Conservation (phyloP, 2,797 vertebrate genomes). For the Oophaga sylvatica region DNA sequence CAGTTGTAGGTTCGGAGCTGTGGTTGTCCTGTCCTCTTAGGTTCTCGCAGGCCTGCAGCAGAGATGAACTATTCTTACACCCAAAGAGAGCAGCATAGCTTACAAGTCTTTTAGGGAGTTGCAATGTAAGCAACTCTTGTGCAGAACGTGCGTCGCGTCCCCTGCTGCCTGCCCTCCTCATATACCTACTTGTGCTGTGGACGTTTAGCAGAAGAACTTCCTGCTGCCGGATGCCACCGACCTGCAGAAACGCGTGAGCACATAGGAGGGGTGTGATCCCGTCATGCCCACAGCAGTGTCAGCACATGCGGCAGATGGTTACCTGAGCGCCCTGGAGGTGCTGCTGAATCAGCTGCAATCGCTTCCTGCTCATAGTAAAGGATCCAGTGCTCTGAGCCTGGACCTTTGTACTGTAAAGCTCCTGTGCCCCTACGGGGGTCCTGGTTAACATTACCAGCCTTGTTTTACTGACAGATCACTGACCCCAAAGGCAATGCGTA, state of each 20-base stretch:
- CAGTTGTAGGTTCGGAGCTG: not conserved
- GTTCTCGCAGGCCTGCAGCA: not conserved
- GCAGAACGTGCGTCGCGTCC: not conserved
- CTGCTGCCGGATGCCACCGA: not conserved
- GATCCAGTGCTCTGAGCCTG: not conserved
- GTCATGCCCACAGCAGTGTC: not conserved
- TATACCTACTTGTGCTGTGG: conserved; percentile 18
- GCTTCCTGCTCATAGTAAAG: conserved; percentile 27
- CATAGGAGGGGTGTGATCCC: not conserved
- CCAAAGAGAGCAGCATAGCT: not conserved
- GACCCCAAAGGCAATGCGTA: no score
- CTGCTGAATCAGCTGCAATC: conserved; percentile 39
- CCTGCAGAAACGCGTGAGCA: not conserved
- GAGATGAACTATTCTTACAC: not conserved
- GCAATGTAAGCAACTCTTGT: not conserved
- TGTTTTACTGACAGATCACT: no score
- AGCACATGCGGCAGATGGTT: not conserved
- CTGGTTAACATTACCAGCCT: conserved; percentile 26
- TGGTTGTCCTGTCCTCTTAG: not conserved
- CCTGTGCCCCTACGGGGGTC: not conserved
- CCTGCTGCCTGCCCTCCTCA: not conserved
- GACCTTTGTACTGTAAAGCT: conserved; percentile 31
- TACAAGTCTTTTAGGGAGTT: not conserved
- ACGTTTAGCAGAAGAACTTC: not conserved
- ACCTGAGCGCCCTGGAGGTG: conserved; percentile 39